Evolutionary conservation across 2,888 invertebrate species (phyloP).

Genomic region (Ferrisia virgata): DNA sequence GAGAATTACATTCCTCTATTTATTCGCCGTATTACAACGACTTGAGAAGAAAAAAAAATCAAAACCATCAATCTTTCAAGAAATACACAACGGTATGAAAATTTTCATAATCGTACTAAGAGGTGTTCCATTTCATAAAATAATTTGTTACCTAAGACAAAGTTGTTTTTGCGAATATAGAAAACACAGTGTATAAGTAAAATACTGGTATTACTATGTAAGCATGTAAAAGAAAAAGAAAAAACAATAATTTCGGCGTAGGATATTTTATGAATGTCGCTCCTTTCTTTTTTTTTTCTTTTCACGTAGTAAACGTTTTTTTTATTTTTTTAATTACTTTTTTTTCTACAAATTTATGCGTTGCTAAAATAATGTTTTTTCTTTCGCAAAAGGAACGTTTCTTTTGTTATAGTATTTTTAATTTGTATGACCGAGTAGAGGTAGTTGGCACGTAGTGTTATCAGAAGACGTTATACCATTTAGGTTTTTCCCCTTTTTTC

Average conservation of each 20-base stretch:
- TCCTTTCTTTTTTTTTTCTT: neutral
- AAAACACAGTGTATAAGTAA: neutral
- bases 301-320: neutral
- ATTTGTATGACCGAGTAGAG: neutral
- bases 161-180: neutral
- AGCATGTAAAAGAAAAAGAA: neutral
- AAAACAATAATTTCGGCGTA: neutral
- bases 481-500: neutral
- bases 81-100: too few relatives aligned
- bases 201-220: too few relatives aligned
- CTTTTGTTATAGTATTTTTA: neutral
- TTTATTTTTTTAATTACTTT: neutral
- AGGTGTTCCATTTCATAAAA: neutral
- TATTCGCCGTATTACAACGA: too few relatives aligned
- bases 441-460: neutral
- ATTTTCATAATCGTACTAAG: too few relatives aligned
- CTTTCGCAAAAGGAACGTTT: neutral
- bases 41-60: too few relatives aligned
- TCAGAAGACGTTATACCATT: neutral
- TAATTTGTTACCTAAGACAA: neutral
- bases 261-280: neutral
- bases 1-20: too few relatives aligned
- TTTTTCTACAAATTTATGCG: constrained; percentile 7
- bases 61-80: too few relatives aligned
- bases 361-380: neutral